phyloP scores from a whole-genome alignment of 1,140 invertebrate species.

The Pseudobourletiella spinata region DNA sequence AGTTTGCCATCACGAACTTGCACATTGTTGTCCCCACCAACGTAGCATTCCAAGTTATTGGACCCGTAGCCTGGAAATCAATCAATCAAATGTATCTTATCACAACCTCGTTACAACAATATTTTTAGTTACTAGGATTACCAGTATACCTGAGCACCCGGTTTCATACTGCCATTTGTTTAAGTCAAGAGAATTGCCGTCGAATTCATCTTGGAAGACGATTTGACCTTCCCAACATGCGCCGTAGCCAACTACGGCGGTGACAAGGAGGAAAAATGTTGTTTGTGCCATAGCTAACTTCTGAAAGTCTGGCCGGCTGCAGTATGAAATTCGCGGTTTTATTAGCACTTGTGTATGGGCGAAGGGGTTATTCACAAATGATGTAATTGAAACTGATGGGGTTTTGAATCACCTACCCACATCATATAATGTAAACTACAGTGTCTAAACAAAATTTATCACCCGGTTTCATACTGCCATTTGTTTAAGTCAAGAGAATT shows the following conservation, averaged over 20 bases:
- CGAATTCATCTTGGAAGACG: conserved; percentile 29
- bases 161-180: conserved; percentile 28
- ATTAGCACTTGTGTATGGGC: too few relatives aligned
- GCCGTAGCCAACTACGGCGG: too few relatives aligned
- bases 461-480: conserved; percentile 27
- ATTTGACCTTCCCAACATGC: conserved; percentile 18
- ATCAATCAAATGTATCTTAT: too few relatives aligned
- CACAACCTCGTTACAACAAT: background rate
- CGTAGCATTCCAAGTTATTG: conserved; percentile 23
- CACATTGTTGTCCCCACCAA: conserved; percentile 15
- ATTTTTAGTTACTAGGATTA: conserved; percentile 11
- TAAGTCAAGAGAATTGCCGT: conserved; percentile 13
- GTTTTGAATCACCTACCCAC: too few relatives aligned
- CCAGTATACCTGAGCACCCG: conserved; percentile 15
- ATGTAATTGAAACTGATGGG: too few relatives aligned
- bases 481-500: conserved; percentile 15
- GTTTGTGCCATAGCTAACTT: too few relatives aligned
- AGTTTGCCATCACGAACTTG: conserved; percentile 17
- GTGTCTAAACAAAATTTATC: too few relatives aligned
- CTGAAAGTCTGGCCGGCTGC: too few relatives aligned
- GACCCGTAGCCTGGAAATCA: conserved; percentile 20
- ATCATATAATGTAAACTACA: too few relatives aligned
- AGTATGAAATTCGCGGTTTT: too few relatives aligned
- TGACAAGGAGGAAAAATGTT: too few relatives aligned
- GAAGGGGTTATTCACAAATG: too few relatives aligned